Conservation (phyloP, 2,888 invertebrate species). For the Dryococelus australis region DNA sequence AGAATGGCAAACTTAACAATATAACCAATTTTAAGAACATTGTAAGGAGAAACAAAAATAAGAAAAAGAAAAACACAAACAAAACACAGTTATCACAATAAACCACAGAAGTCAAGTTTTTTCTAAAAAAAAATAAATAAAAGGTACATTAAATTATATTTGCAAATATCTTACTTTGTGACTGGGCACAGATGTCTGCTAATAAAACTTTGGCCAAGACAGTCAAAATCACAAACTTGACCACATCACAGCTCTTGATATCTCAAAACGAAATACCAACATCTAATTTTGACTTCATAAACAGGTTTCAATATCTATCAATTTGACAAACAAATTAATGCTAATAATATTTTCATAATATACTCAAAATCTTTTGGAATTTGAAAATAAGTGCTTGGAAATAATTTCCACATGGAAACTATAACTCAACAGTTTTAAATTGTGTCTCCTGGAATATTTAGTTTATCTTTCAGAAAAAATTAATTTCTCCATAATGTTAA, state of each 20-base stretch:
- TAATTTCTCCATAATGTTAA: too few species aligned
- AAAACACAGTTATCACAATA: conserved; percentile 1
- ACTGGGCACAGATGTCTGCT: neutral
- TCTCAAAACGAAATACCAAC: neutral
- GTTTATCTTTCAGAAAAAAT: neutral
- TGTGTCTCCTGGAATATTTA: neutral
- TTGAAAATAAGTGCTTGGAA: neutral
- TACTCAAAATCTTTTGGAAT: neutral
- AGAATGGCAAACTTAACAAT: conserved; percentile 63
- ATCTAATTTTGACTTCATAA: neutral
- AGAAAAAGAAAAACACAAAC: neutral
- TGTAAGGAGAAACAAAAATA: neutral
- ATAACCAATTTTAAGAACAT: neutral
- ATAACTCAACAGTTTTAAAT: neutral
- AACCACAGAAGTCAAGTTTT: conserved; percentile 23
- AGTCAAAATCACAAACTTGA: neutral
- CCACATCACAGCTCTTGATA: neutral
- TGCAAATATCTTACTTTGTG: neutral
- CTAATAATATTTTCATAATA: neutral
- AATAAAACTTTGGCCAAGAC: neutral
- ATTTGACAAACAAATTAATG: neutral
- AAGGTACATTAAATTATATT: neutral
- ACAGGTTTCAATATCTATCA: neutral
- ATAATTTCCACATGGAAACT: neutral
- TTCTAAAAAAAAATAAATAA: neutral